Percentiles rank a stretch among this genome's conserved stretches.
phyloP scores from a whole-genome alignment of 2,888 invertebrate species.

The Phragmatobia fuliginosa region DNA sequence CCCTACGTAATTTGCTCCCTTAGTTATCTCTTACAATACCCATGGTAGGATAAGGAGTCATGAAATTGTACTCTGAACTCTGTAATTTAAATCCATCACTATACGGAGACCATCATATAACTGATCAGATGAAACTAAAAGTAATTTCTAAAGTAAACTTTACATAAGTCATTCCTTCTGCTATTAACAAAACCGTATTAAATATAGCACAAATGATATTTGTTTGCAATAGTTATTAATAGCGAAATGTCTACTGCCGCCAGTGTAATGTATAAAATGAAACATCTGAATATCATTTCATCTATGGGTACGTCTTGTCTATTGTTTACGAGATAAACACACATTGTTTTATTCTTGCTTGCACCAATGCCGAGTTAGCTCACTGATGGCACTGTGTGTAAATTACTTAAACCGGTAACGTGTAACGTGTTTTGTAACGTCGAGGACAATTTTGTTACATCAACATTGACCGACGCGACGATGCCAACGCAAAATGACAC shows the following conservation, averaged over 20 bases:
- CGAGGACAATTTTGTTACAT: constrained; percentile 57
- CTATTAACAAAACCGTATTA: neutral
- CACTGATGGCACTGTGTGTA: constrained; percentile 56
- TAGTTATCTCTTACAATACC: too few species aligned
- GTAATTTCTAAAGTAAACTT: neutral
- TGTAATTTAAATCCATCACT: too few species aligned
- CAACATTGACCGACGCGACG: constrained; percentile 48
- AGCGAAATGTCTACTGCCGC: neutral
- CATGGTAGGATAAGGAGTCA: too few species aligned
- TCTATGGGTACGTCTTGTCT: constrained; percentile 34
- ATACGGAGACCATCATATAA: too few species aligned
- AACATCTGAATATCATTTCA: constrained; percentile 6
- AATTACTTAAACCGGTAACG: constrained; percentile 51
- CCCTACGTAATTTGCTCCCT: too few species aligned
- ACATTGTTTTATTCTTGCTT: constrained; percentile 63
- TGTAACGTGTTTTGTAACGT: constrained; percentile 39
- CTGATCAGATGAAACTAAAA: neutral
- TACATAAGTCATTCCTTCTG: neutral
- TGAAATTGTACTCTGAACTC: too few species aligned
- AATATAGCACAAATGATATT: too few species aligned
- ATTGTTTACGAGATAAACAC: constrained; percentile 62
- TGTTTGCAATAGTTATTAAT: neutral
- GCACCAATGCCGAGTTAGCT: constrained; percentile 53
- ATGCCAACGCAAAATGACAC: constrained; percentile 62
- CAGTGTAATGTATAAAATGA: neutral